Evolutionary conservation across 2,888 invertebrate species (phyloP), one percentile per base, ranked within the genome.

Genomic region (Eupithecia subumbrata): DNA sequence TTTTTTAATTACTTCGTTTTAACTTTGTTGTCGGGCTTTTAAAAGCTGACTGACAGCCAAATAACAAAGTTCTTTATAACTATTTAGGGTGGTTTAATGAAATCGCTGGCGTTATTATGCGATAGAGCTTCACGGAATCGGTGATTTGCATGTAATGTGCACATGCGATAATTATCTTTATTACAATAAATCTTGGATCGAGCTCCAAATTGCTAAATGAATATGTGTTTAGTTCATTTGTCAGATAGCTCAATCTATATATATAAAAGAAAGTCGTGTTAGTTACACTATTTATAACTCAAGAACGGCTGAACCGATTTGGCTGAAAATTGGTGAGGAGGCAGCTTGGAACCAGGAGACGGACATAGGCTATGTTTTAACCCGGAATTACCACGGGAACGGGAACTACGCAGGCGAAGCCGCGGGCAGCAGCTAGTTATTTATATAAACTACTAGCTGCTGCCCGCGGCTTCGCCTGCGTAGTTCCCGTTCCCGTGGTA

Each of bases 1-100:
- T 94, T 94, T 94, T 94, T 94, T 95, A 95, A 94, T 94, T 94
- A 94, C 94, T 93, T 94, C 92, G 94, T 94, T 94, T 93, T 92
- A 95, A 95, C 94, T 95, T 94, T 92, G 94, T 93, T 93, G 93
- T 88, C 88, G 89, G 89, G 90, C 90, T 92, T 92, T 93, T 93
- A 92, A 94, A 94, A 92, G 92, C 92, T 93, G 92, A 94, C 94
- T 94, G 94, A 94, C 94, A 94, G 94, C 89, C 91, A 91, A 94
- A 93, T 93, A 93, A 93, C 92, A 90, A 92, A 94, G 91, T 93
- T 92, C 90, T 90, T 90, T 91, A 89, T 90, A 94, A 95, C 93
- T 94, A 94, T 94, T 92, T 91, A 90, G 91, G 90, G 88, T 86
- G 88, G 88, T 86, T 91, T 92, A 92, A 93, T 92, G 91, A 92